Evolutionary conservation across 2,113 vertebrate genomes (phyloP).

Genomic region (Vulpes vulpes): DNA sequence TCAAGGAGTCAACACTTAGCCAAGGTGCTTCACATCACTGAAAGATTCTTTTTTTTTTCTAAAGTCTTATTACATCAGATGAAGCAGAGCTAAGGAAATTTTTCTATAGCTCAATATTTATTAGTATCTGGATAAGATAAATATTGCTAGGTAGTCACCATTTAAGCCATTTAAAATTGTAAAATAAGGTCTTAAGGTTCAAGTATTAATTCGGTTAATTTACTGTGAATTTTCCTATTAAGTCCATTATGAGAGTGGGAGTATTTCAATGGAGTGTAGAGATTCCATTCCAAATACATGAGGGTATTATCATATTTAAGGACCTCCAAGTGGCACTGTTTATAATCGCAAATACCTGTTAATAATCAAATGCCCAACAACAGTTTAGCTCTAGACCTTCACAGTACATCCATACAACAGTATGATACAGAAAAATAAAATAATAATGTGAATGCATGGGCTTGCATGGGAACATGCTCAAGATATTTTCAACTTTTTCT

Average conservation of each 20-base stretch:
- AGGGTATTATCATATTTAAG: background rate
- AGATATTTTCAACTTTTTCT: slow-evolving; percentile 10
- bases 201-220: background rate
- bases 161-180: slow-evolving; percentile 8
- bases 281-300: background rate
- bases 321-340: background rate
- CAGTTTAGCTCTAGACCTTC: background rate
- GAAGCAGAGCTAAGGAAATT: background rate
- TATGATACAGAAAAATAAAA: background rate
- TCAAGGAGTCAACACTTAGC: background rate
- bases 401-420: background rate
- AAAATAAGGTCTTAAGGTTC: background rate
- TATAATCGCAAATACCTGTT: background rate
- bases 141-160: background rate
- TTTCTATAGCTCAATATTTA: slow-evolving; percentile 9
- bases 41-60: background rate
- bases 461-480: background rate
- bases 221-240: background rate
- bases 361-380: background rate
- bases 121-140: background rate
- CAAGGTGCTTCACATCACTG: background rate
- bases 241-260: background rate
- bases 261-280: background rate
- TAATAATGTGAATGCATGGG: background rate
- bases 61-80: background rate